Conservation (phyloP, 2,797 vertebrate species). For the Girardinus metallicus region DNA sequence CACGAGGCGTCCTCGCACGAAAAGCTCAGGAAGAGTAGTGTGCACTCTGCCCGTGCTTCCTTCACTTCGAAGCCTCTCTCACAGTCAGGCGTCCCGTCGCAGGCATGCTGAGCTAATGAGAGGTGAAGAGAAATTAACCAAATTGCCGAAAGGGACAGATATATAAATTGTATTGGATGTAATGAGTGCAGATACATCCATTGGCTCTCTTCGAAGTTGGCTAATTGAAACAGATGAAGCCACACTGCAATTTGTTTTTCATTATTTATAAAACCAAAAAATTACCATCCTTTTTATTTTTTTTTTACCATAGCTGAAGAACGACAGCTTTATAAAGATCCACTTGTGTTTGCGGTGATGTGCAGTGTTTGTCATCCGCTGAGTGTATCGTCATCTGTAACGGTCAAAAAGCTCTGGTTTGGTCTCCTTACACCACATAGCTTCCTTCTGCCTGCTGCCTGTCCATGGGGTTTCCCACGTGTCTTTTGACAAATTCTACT, state of each 20-base stretch:
- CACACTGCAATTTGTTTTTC: neutral
- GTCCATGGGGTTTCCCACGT: neutral
- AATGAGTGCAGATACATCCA: conserved; percentile 51
- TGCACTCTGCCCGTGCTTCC: conserved; percentile 34
- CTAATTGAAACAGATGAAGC: conserved; percentile 21
- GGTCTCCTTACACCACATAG: neutral
- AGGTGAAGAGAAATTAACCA: conserved; percentile 72
- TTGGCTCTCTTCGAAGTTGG: conserved; percentile 36
- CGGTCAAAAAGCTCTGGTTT: neutral
- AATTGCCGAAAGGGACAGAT: conserved; percentile 71
- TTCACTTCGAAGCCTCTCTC: conserved; percentile 32
- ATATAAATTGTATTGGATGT: conserved; percentile 66
- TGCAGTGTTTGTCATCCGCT: neutral
- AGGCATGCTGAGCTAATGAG: conserved; percentile 62
- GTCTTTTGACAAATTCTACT: neutral
- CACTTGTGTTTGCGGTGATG: neutral
- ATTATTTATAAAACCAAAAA: neutral
- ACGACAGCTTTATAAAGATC: neutral
- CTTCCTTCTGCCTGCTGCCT: neutral
- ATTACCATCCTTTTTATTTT: no score
- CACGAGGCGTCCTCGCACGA: conserved; percentile 17
- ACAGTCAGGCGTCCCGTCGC: conserved; percentile 53
- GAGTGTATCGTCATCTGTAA: neutral
- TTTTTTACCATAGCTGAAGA: neutral
- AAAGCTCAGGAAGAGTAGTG: conserved; percentile 28